phyloP scores from a whole-genome alignment of 2,888 invertebrate genomes.

The Himalopsyche anomala region DNA sequence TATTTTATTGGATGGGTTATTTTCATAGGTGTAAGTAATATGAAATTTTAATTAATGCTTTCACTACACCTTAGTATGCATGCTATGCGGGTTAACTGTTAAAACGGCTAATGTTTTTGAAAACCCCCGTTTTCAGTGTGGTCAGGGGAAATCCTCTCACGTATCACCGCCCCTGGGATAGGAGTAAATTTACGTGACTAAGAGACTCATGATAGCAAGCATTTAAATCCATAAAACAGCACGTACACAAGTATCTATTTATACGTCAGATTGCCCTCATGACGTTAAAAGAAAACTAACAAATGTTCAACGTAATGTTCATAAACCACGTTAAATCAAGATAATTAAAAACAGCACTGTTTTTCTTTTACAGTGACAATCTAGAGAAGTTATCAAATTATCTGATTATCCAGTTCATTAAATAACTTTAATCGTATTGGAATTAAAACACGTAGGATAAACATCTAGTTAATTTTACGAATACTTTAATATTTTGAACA shows the following conservation, averaged over 20 bases:
- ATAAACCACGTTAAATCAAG: neutral
- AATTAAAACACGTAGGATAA: too few relatives aligned
- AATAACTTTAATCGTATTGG: too few relatives aligned
- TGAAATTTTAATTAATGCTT: neutral
- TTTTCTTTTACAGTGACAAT: too few relatives aligned
- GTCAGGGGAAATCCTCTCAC: constrained; percentile 38
- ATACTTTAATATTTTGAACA: too few relatives aligned
- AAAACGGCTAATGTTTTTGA: constrained; percentile 32
- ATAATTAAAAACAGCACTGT: too few relatives aligned
- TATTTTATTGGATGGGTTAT: too few relatives aligned
- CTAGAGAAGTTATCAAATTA: too few relatives aligned
- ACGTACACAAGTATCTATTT: neutral
- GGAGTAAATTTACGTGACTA: constrained; percentile 40
- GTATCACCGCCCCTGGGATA: constrained; percentile 22
- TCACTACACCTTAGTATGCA: neutral
- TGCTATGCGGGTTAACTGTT: constrained; percentile 15
- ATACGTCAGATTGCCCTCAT: neutral
- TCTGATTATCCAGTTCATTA: too few relatives aligned
- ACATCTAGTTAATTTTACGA: too few relatives aligned
- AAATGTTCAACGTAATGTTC: neutral
- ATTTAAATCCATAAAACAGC: constrained; percentile 28
- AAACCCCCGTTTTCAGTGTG: constrained; percentile 32
- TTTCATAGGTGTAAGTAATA: too few relatives aligned
- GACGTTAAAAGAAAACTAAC: neutral
- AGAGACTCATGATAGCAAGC: constrained; percentile 21